Conservation (phyloP, 2,888 invertebrate genomes). For the Lasioglossum leucozonium region DNA sequence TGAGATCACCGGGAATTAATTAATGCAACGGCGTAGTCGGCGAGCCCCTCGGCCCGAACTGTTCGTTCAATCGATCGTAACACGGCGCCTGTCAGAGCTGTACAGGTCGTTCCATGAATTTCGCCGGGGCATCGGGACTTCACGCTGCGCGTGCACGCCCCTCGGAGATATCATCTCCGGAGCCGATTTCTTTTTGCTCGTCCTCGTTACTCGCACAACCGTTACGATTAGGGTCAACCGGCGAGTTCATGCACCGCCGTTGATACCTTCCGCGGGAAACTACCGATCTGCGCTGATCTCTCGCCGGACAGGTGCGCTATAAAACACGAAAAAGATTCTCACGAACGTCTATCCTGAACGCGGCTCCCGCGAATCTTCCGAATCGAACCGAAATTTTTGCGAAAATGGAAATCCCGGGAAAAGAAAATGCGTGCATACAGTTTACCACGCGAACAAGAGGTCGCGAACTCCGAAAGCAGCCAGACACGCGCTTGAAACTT, state of each 20-base stretch:
- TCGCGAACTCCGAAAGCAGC: conserved; percentile 45
- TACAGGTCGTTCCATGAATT: conserved; percentile 84
- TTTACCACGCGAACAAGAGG: conserved; percentile 21
- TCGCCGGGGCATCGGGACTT: conserved; percentile 69
- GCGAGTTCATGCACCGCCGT: background rate
- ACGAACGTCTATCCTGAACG: too few species aligned
- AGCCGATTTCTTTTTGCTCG: conserved; percentile 39
- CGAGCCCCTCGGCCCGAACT: conserved; percentile 64
- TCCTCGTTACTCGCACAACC: conserved; percentile 24
- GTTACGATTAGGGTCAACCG: conserved; percentile 49
- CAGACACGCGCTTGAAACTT: conserved; percentile 66
- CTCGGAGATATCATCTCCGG: conserved; percentile 46
- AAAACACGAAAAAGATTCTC: background rate
- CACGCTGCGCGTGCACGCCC: conserved; percentile 51
- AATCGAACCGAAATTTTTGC: background rate
- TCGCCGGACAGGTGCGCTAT: background rate
- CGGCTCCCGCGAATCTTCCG: background rate
- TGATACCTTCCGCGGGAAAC: background rate
- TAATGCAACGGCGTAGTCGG: conserved; percentile 77
- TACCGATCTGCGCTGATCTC: conserved; percentile 9
- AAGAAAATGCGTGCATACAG: too few species aligned
- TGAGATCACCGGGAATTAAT: conserved; percentile 82
- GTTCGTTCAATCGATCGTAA: conserved; percentile 76
- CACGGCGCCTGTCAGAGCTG: conserved; percentile 79
- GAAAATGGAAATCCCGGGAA: background rate